phyloP scores from a whole-genome alignment of 1,140 invertebrate genomes.

The Zaprionus taronus region DNA sequence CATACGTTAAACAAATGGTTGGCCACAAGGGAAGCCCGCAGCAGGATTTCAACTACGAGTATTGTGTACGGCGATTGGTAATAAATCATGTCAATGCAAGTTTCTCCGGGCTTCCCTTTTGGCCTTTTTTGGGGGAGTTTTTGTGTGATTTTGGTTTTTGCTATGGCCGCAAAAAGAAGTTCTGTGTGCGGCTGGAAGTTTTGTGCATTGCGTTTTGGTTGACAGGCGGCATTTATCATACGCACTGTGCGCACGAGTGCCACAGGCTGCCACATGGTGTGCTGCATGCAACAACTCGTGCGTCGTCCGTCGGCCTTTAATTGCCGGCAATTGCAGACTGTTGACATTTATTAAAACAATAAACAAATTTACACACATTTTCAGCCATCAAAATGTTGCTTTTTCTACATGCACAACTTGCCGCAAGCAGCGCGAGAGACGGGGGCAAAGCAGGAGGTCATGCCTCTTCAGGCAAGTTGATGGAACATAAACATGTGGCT shows the following conservation, averaged over 20 bases:
- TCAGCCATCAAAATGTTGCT: conserved; percentile 28
- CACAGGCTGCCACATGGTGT: conserved; percentile 31
- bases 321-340: conserved; percentile 60
- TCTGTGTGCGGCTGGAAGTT: conserved; percentile 19
- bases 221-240: conserved; percentile 69
- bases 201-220: conserved; percentile 45
- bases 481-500: conserved; percentile 53
- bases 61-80: conserved; percentile 18
- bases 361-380: conserved; percentile 64
- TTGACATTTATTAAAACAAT: conserved; percentile 82
- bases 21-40: conserved; percentile 46
- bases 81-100: conserved; percentile 64
- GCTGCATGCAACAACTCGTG: conserved; percentile 18
- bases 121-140: conserved; percentile 9
- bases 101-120: conserved; percentile 22
- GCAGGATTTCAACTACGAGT: not conserved
- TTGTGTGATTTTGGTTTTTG: conserved; percentile 25
- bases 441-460: no score
- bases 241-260: conserved; percentile 39
- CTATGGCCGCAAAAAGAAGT: conserved; percentile 31
- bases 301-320: conserved; percentile 55
- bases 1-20: conserved; percentile 77
- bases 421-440: not conserved
- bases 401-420: conserved; percentile 15
- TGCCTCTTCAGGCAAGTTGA: not conserved